These are phyloP conservation scores for Melanargia galathea DNA, from an alignment of 2,888 invertebrate species.

Conservation along the genomic window DNA sequence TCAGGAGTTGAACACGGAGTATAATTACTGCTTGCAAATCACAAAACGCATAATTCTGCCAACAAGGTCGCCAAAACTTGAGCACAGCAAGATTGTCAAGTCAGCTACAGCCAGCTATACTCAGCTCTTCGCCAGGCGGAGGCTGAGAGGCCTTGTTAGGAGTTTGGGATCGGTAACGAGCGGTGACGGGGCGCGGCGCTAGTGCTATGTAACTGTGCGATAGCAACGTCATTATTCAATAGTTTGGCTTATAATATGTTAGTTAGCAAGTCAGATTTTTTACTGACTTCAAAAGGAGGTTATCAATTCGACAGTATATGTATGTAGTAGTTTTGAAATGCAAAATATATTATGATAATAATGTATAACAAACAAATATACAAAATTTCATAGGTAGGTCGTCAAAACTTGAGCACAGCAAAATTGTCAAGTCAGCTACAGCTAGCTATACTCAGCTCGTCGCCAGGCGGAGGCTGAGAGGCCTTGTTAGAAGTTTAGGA, in stretches of 20 bases:
- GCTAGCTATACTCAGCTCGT: not conserved
- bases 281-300: too few species aligned
- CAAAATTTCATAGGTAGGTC: too few species aligned
- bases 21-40: too few species aligned
- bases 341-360: too few species aligned
- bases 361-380: too few species aligned
- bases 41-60: not conserved
- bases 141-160: slow-evolving; percentile 23
- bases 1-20: too few species aligned
- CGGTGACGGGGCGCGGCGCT: slow-evolving; percentile 13
- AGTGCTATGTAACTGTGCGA: too few species aligned
- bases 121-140: not conserved
- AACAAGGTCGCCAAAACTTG: not conserved
- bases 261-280: too few species aligned
- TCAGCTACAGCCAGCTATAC: not conserved
- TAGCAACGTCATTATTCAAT: too few species aligned
- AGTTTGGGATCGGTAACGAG: slow-evolving; percentile 22
- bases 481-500: slow-evolving; percentile 22
- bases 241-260: too few species aligned
- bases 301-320: too few species aligned
- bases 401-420: not conserved
- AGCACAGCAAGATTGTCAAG: not conserved
- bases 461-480: not conserved
- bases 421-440: not conserved
- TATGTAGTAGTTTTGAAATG: too few species aligned